Conservation (phyloP, 2,113 vertebrate species). For the Crypturellus undulatus region DNA sequence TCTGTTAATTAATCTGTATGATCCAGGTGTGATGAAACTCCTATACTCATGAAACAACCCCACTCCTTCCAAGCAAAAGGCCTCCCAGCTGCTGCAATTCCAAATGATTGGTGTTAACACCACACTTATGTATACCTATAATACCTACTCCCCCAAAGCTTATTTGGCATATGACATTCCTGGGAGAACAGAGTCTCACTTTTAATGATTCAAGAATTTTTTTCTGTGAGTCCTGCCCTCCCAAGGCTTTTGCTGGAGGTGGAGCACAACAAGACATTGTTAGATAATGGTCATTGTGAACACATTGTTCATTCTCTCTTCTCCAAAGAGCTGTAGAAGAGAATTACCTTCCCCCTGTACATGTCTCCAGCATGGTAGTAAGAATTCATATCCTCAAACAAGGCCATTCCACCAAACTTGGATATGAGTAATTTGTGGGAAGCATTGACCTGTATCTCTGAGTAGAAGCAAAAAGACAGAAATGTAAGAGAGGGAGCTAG, state of each 20-base stretch:
- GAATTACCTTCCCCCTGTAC: constrained; percentile 74
- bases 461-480: not conserved
- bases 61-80: not conserved
- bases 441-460: constrained; percentile 47
- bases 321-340: not conserved
- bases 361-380: constrained; percentile 69
- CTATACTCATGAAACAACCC: not conserved
- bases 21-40: not conserved
- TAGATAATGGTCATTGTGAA: not conserved
- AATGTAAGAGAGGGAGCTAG: not conserved
- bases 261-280: not conserved
- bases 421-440: constrained; percentile 60
- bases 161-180: not conserved
- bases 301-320: rapidly evolving
- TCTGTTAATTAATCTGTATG: not conserved
- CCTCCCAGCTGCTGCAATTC: not conserved
- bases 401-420: constrained; percentile 10
- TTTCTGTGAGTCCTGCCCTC: not conserved
- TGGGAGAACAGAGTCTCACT: not conserved
- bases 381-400: constrained; percentile 59
- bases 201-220: not conserved
- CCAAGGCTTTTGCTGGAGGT: not conserved
- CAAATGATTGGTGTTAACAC: not conserved
- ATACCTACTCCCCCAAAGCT: not conserved
- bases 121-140: not conserved